Conservation (phyloP, 2,113 vertebrate species). For the Alces alces region DNA sequence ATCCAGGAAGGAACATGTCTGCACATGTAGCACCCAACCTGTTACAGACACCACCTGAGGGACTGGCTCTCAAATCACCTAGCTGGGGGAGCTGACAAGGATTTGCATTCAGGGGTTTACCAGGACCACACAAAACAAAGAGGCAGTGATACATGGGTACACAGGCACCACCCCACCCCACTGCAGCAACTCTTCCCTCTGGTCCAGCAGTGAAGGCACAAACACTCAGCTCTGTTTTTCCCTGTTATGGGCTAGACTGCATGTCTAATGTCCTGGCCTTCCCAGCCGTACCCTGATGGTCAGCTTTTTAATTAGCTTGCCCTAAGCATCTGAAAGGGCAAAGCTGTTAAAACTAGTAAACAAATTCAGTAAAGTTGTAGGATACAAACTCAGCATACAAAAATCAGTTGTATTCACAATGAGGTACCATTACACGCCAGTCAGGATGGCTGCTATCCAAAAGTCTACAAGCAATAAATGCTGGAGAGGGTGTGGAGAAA, state of each 20-base stretch:
- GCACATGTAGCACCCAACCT: not conserved
- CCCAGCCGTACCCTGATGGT: not conserved
- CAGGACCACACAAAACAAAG: not conserved
- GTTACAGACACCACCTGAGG: not conserved
- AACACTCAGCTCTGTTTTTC: not conserved
- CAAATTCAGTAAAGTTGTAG: not conserved
- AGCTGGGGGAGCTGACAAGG: not conserved
- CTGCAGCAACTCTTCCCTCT: not conserved
- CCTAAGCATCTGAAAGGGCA: not conserved
- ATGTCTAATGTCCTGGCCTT: not conserved
- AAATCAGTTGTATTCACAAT: not conserved
- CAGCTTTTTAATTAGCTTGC: not conserved
- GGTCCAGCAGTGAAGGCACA: not conserved
- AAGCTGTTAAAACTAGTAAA: not conserved
- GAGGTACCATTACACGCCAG: no score
- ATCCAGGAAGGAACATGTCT: not conserved
- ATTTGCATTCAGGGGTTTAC: not conserved
- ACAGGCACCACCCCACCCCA: not conserved
- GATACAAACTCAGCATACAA: not conserved
- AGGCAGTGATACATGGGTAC: not conserved
- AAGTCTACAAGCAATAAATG: no score
- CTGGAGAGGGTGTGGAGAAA: no score
- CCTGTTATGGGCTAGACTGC: not conserved
- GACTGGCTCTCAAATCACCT: not conserved
- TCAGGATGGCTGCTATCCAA: no score